A percentile compares a stretch with the other conserved stretches of the same genome.
Evolutionary conservation across 1,140 invertebrate species (phyloP).

Genomic region (Caenorhabditis elegans): WBcel235 BX284604.4:7051001-7051500

Average conservation of each 20-base stretch:
- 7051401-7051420: too few species aligned
- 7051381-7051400: too few species aligned
- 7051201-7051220: slow-evolving; percentile 10
- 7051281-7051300: too few species aligned
- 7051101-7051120: slow-evolving; percentile 1
- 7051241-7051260: not conserved
- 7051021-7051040: slow-evolving; percentile 14
- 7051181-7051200: not conserved
- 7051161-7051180: not conserved
- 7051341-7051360: too few species aligned
- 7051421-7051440: too few species aligned
- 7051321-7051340: too few species aligned
- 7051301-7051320: too few species aligned
- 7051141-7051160: too few species aligned
- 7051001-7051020: slow-evolving; percentile 6
- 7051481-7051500: too few species aligned
- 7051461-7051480: too few species aligned
- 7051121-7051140: not conserved
- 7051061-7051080: slow-evolving; percentile 14
- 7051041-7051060: slow-evolving; percentile 32
- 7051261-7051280: not conserved
- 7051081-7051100: slow-evolving; percentile 4
- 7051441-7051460: too few species aligned
- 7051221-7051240: not conserved
- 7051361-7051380: too few species aligned